Percentiles rank a stretch among this genome's conserved stretches.
phyloP scores from a whole-genome alignment of 1,140 invertebrate genomes.

The Cyphomyrmex costatus region DNA sequence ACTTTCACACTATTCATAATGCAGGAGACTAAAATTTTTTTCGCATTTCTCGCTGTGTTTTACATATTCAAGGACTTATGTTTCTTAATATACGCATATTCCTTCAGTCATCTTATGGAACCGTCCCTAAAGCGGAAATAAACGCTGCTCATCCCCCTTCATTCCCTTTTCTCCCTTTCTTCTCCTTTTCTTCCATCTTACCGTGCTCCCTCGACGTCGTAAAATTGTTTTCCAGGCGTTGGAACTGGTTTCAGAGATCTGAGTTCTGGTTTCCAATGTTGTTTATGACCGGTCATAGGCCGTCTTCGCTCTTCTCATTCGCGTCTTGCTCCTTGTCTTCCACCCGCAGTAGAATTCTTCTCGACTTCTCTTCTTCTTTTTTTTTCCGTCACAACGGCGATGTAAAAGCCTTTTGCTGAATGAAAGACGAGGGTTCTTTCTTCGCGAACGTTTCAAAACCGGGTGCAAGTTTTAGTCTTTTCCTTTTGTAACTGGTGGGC shows the following conservation, averaged over 20 bases:
- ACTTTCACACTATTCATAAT: background rate
- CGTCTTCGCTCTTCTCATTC: conserved; percentile 77
- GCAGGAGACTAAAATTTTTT: conserved; percentile 24
- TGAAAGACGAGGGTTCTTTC: conserved; percentile 34
- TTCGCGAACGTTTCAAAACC: conserved; percentile 2
- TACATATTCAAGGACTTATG: background rate
- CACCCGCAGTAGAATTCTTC: conserved; percentile 22
- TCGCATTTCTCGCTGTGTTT: conserved; percentile 18
- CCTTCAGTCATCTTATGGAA: conserved; percentile 45
- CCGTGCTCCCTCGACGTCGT: conserved; percentile 78
- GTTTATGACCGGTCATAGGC: conserved; percentile 85
- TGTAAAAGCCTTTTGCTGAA: conserved; percentile 28
- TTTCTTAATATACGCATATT: conserved; percentile 23
- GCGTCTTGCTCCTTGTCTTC: background rate
- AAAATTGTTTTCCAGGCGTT: conserved; percentile 84
- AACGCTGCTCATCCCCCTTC: conserved; percentile 35
- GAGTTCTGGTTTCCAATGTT: conserved; percentile 85
- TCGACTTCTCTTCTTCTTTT: background rate
- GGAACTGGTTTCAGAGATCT: conserved; percentile 83
- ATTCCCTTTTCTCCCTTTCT: background rate
- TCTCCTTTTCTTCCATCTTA: conserved; percentile 4
- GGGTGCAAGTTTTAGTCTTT: background rate
- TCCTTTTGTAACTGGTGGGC: conserved; percentile 19
- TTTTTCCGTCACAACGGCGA: conserved; percentile 18
- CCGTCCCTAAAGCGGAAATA: conserved; percentile 49